phyloP scores from a whole-genome alignment of 2,888 invertebrate species.

The Scaptomyza parva region DNA sequence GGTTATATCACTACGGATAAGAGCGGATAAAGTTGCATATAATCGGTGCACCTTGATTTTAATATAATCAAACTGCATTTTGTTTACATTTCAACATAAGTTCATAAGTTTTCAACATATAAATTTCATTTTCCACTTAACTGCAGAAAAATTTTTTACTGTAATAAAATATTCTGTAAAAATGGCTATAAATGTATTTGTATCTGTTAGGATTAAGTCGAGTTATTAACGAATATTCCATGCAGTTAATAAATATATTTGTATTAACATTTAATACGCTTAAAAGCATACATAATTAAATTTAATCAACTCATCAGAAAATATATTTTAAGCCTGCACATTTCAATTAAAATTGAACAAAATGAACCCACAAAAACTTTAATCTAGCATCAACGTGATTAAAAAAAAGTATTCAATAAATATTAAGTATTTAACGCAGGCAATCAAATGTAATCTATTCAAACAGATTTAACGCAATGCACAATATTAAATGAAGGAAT shows the following conservation, averaged over 20 bases:
- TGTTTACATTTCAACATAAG: not conserved
- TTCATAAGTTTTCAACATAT: not conserved
- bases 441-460: constrained; percentile 19
- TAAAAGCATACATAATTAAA: constrained; percentile 13
- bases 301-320: constrained; percentile 19
- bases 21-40: constrained; percentile 3
- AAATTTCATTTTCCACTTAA: not conserved
- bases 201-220: constrained; percentile 8
- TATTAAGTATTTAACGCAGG: constrained; percentile 14
- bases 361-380: no score
- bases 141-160: not conserved
- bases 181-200: not conserved
- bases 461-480: constrained; percentile 17
- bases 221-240: not conserved
- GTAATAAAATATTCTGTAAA: not conserved
- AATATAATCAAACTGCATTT: not conserved
- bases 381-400: constrained; percentile 28
- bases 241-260: not conserved
- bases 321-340: constrained; percentile 7
- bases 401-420: constrained; percentile 14
- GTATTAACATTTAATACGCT: constrained; percentile 8
- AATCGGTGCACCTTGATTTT: constrained; percentile 11
- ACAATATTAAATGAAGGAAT: constrained; percentile 46
- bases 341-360: constrained; percentile 12
- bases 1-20: constrained; percentile 6